phyloP scores from a whole-genome alignment of 2,888 invertebrate genomes.

The Coelogynopora nodosa region DNA sequence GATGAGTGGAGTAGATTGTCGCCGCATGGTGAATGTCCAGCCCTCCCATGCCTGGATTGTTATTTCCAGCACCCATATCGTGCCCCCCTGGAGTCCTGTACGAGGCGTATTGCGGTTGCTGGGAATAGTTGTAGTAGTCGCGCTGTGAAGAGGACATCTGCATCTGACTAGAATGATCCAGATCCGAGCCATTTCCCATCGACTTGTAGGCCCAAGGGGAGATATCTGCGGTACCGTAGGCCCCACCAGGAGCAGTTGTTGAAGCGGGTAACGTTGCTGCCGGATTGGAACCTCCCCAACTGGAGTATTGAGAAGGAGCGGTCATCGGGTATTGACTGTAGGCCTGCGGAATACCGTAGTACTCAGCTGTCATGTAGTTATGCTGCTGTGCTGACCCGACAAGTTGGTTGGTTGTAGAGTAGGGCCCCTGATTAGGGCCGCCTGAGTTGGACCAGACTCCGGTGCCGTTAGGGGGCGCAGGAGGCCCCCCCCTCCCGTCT shows the following conservation, averaged over 20 bases:
- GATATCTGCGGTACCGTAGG: neutral
- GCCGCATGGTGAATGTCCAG: neutral
- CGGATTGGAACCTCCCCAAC: neutral
- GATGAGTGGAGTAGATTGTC: neutral
- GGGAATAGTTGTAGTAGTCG: neutral
- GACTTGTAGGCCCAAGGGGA: neutral
- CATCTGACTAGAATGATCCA: neutral
- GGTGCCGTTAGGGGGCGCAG: neutral
- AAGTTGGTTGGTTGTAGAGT: neutral
- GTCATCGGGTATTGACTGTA: neutral
- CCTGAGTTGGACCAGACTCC: neutral
- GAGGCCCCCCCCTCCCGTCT: neutral
- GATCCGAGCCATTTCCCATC: neutral
- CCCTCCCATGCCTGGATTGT: neutral
- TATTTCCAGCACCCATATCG: neutral
- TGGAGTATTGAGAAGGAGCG: neutral
- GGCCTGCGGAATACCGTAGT: neutral
- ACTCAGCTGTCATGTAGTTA: neutral
- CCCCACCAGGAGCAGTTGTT: neutral
- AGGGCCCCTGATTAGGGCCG: neutral
- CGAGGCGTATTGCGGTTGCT: neutral
- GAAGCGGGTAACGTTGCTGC: neutral
- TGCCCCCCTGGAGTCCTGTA: neutral
- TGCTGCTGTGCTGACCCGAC: neutral
- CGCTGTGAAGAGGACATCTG: neutral